Evolutionary conservation across 1,140 invertebrate species (phyloP).

Genomic region (Pogonognathellus flavescens): DNA sequence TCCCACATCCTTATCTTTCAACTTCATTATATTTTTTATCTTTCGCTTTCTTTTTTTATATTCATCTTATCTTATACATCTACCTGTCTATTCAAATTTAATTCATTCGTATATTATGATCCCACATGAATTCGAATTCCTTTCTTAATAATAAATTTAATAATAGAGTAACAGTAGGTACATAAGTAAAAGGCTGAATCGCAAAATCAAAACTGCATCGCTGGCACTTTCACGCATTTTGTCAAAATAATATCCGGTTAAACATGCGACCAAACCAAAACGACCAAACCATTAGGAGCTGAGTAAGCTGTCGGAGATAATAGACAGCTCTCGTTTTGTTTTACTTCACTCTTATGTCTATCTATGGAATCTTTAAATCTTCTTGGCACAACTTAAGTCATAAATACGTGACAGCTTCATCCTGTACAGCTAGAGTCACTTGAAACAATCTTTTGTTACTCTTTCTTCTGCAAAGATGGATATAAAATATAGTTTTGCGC

Average conservation of each 20-base stretch:
- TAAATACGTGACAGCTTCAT: constrained; percentile 5
- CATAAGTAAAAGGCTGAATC: no score
- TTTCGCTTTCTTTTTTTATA: constrained; percentile 10
- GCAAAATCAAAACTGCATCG: background rate
- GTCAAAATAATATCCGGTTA: no score
- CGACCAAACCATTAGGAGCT: background rate
- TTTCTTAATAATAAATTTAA: no score
- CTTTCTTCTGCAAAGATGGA: no score
- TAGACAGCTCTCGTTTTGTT: constrained; percentile 10
- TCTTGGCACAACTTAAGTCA: constrained; percentile 1
- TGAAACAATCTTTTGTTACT: no score
- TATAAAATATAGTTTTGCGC: no score
- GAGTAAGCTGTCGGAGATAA: background rate
- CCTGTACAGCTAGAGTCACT: background rate
- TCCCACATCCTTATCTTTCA: background rate
- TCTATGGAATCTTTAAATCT: constrained; percentile 2
- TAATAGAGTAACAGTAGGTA: no score
- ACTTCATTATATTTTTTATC: background rate
- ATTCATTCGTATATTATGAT: no score
- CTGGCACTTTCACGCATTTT: background rate
- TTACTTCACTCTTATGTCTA: background rate
- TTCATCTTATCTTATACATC: constrained; percentile 8
- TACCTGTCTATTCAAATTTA: no score
- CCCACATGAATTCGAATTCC: no score
- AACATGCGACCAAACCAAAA: background rate